phyloP scores from a whole-genome alignment of 2,113 vertebrate species.

The Apteryx owenii region DNA sequence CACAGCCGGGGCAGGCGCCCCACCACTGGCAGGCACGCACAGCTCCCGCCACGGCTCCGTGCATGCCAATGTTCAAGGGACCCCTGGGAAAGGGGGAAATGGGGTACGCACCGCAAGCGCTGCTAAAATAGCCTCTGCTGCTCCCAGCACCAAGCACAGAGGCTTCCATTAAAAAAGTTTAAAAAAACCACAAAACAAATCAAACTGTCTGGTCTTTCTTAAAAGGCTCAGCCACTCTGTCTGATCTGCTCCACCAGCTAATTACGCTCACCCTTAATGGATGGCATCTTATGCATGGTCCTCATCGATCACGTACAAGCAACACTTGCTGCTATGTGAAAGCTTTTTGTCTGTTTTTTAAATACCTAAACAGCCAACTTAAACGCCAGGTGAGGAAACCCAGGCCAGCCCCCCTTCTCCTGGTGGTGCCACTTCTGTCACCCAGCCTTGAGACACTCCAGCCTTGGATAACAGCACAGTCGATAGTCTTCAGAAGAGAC shows the following conservation, averaged over 20 bases:
- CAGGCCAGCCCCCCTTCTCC: background rate
- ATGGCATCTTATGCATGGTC: background rate
- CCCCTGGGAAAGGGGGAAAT: background rate
- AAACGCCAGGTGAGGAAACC: background rate
- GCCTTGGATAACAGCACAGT: rapidly evolving
- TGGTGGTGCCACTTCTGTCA: background rate
- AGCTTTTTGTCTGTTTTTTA: background rate
- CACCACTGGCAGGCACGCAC: background rate
- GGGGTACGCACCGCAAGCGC: background rate
- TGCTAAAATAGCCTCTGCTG: background rate
- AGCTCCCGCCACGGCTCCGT: background rate
- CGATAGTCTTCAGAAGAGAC: background rate
- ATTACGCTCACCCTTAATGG: background rate
- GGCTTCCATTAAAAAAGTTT: background rate
- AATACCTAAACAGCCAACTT: background rate
- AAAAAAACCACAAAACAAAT: background rate
- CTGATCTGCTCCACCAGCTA: background rate
- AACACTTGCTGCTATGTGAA: background rate
- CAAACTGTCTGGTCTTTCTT: background rate
- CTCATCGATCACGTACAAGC: background rate
- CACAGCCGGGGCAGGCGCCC: background rate
- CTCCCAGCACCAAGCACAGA: background rate
- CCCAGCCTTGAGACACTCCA: background rate
- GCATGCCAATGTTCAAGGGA: rapidly evolving
- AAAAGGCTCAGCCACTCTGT: background rate